A percentile compares a stretch with the other conserved stretches of the same genome.
Conservation (phyloP, 2,888 invertebrate genomes). For the Nomada flava region DNA sequence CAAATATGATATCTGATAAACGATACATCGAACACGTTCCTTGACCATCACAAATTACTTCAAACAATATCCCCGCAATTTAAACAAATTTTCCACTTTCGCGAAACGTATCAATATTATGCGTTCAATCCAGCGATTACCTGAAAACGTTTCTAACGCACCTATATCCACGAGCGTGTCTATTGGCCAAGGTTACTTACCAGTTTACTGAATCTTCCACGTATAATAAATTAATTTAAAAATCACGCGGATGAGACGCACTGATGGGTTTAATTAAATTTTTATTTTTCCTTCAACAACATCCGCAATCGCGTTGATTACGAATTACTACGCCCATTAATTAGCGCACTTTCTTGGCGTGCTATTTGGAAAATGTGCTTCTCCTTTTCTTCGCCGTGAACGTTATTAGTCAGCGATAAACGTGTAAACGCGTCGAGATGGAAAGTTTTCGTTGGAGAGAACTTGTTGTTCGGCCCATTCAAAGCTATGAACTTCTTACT, state of each 20-base stretch:
- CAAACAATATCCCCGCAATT: too few relatives aligned
- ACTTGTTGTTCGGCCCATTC: conserved; percentile 3
- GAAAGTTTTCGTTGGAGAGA: conserved; percentile 12
- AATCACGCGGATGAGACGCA: background rate
- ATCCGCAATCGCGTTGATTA: background rate
- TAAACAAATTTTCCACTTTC: background rate
- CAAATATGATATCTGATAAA: background rate
- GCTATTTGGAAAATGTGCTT: background rate
- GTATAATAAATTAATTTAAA: background rate
- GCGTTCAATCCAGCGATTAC: background rate
- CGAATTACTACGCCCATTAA: conserved; percentile 8
- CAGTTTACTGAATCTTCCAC: background rate
- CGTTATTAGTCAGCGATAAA: background rate
- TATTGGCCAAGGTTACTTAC: background rate
- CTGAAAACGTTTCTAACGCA: too few relatives aligned
- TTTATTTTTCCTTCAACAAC: background rate
- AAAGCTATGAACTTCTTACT: background rate
- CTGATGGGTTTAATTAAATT: background rate
- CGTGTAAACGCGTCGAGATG: background rate
- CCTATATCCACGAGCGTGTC: background rate
- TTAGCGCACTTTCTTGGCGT: conserved; percentile 15
- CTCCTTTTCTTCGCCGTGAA: background rate
- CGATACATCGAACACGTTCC: background rate
- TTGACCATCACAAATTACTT: background rate
- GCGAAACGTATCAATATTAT: background rate